Conservation (phyloP, 2,113 vertebrate species). For the Gymnobelideus leadbeateri region DNA sequence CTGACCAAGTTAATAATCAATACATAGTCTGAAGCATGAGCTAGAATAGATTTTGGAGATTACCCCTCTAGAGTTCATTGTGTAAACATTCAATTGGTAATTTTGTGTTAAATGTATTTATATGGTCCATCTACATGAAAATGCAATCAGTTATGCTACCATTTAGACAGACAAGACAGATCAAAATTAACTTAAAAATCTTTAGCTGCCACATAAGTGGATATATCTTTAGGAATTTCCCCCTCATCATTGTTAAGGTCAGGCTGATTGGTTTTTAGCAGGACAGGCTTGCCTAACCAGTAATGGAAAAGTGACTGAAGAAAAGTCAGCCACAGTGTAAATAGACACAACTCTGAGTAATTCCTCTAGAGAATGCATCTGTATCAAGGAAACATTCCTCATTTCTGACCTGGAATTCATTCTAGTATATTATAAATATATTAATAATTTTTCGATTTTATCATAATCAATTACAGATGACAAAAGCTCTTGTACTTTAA, state of each 20-base stretch:
- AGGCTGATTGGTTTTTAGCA: background rate
- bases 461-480: constrained; percentile 21
- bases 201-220: background rate
- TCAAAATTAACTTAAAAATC: background rate
- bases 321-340: background rate
- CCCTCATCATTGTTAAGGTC: background rate
- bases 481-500: background rate
- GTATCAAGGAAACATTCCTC: background rate
- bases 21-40: background rate
- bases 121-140: background rate
- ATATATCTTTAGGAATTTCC: background rate
- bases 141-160: background rate
- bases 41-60: background rate
- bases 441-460: constrained; percentile 30
- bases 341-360: background rate
- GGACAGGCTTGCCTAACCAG: background rate
- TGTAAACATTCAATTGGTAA: background rate
- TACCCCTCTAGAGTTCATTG: background rate
- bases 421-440: background rate
- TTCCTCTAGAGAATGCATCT: background rate
- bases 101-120: constrained; percentile 3
- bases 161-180: background rate
- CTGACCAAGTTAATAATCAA: background rate
- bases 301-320: background rate
- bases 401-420: background rate